Conservation (phyloP, 37 sponge, comb jelly and placozoan genomes). For the Cladorhizidae sp. region DNA sequence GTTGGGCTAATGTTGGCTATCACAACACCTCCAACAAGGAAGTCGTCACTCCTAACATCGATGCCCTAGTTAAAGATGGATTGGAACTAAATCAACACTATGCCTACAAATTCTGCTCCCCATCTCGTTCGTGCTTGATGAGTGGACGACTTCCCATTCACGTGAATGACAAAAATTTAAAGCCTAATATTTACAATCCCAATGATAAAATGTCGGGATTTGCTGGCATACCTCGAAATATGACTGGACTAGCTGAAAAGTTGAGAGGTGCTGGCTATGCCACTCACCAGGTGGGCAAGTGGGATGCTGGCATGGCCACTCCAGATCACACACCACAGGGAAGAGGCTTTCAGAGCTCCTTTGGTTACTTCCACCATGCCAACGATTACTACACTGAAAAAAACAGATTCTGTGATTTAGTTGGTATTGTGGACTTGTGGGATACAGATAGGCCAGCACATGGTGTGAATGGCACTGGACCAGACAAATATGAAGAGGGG, state of each 20-base stretch:
- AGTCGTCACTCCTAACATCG: conserved; percentile 42
- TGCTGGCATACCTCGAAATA: conserved; percentile 36
- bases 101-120: conserved; percentile 43
- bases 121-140: conserved; percentile 51
- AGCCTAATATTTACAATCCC: conserved; percentile 15
- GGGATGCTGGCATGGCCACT: conserved; percentile 55
- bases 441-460: conserved; percentile 41
- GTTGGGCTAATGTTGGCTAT: conserved; percentile 58
- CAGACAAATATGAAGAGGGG: conserved; percentile 25
- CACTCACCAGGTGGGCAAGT: conserved; percentile 61
- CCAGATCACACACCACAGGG: conserved; percentile 20
- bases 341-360: conserved; percentile 35
- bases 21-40: conserved; percentile 36
- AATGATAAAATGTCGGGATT: conserved; percentile 34
- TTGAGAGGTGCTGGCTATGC: conserved; percentile 35
- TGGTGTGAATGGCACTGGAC: conserved; percentile 48
- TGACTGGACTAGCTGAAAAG: conserved; percentile 51
- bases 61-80: conserved; percentile 43
- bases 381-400: conserved; percentile 56
- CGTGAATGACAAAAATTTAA: conserved; percentile 37
- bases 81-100: conserved; percentile 51
- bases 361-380: conserved; percentile 61
- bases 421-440: conserved; percentile 36
- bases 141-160: conserved; percentile 60
- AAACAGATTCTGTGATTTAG: neutral